Conservation (phyloP, 1,140 invertebrate genomes). For the Drosophila yakuba region DNA sequence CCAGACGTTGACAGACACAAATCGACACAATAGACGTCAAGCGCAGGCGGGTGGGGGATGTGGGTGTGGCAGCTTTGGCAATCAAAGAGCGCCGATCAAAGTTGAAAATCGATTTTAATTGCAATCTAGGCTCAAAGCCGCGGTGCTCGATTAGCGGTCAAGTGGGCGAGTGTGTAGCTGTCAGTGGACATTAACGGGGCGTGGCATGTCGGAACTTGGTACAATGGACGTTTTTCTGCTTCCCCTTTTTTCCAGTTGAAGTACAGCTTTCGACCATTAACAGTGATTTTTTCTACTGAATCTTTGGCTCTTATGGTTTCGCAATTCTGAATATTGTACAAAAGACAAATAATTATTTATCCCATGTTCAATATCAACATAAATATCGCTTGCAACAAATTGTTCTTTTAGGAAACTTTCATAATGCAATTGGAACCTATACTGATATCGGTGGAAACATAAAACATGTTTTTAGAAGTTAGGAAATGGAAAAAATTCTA, state of each 20-base stretch:
- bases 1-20: conserved; percentile 77
- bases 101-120: conserved; percentile 80
- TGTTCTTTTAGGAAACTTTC: no score
- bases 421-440: background rate
- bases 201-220: background rate
- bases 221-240: background rate
- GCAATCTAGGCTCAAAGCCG: conserved; percentile 61
- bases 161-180: conserved; percentile 6
- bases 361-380: no score
- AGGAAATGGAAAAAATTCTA: background rate
- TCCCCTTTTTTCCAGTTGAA: background rate
- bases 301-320: no score
- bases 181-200: conserved; percentile 14
- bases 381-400: no score
- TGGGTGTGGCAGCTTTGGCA: conserved; percentile 58
- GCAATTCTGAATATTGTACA: no score
- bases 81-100: conserved; percentile 74
- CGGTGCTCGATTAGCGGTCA: conserved; percentile 52
- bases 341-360: no score
- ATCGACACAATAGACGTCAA: conserved; percentile 78
- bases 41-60: conserved; percentile 13
- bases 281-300: background rate
- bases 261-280: background rate
- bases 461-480: background rate
- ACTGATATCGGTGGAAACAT: background rate